phyloP scores from a whole-genome alignment of 2,888 invertebrate species.

The Serripes groenlandicus region DNA sequence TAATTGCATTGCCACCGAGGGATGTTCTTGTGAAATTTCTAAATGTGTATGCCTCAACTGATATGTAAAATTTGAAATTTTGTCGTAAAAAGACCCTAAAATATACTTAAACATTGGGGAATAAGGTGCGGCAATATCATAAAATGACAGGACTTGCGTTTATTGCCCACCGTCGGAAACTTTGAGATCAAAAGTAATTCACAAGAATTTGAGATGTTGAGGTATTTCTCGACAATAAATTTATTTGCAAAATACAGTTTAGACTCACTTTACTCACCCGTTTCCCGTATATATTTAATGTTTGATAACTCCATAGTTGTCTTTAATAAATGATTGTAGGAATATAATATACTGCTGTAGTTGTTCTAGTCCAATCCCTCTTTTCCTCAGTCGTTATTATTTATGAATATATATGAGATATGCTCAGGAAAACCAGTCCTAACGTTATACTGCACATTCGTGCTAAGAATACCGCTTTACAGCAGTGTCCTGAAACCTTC shows the following conservation, averaged over 20 bases:
- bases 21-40: neutral
- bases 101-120: constrained; percentile 7
- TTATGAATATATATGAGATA: too few species aligned
- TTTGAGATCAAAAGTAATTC: constrained; percentile 9
- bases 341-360: neutral
- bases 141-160: constrained; percentile 8
- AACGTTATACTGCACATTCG: too few species aligned
- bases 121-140: neutral
- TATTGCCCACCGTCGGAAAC: constrained; percentile 1
- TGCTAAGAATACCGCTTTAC: too few species aligned
- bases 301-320: too few species aligned
- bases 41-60: neutral
- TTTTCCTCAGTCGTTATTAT: too few species aligned
- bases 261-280: too few species aligned
- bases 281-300: too few species aligned
- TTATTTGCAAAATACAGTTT: neutral
- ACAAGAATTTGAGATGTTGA: constrained; percentile 3
- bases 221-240: neutral
- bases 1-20: too few species aligned
- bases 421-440: too few species aligned
- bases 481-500: too few species aligned
- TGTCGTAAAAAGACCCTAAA: constrained; percentile 12
- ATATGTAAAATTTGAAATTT: constrained; percentile 3
- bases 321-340: neutral
- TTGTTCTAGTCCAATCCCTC: too few species aligned